Evolutionary conservation across 2,888 invertebrate genomes (phyloP).

Genomic region (Caenorhabditis becei): DNA sequence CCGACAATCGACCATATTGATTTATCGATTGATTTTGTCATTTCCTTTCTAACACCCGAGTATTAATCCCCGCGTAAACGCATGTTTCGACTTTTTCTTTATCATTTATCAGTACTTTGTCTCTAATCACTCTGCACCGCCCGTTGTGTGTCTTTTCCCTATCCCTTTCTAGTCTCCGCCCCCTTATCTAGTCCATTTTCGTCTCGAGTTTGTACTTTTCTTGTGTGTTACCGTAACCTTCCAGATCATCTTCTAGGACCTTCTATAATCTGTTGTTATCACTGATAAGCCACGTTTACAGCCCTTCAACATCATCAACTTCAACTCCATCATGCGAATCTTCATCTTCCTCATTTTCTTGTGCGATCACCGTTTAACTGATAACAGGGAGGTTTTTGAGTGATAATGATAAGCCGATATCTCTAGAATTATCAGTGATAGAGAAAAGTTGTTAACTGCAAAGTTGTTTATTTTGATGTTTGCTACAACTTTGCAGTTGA

Average conservation of each 20-base stretch:
- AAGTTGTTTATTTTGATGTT: not conserved
- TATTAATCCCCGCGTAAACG: not conserved
- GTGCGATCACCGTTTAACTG: conserved; percentile 11
- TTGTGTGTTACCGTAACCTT: not conserved
- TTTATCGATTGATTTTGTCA: conserved; percentile 8
- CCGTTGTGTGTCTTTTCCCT: not conserved
- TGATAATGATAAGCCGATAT: not conserved
- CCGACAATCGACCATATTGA: conserved; percentile 92
- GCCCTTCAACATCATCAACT: conserved; percentile 2
- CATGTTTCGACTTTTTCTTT: not conserved
- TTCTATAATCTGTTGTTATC: not conserved
- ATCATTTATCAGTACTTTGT: not conserved
- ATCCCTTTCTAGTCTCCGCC: not conserved
- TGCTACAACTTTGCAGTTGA: not conserved
- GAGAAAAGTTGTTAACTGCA: not conserved
- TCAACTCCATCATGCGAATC: not conserved
- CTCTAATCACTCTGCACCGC: not conserved
- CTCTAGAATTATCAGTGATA: not conserved
- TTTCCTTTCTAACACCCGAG: no score
- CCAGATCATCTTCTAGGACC: not conserved
- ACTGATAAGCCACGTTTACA: not conserved
- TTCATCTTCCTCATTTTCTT: not conserved
- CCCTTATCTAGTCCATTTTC: not conserved
- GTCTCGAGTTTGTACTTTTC: not conserved
- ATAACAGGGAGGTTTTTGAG: not conserved